Conservation (phyloP, 2,888 invertebrate genomes). For the Ichneumoninae sp. region DNA sequence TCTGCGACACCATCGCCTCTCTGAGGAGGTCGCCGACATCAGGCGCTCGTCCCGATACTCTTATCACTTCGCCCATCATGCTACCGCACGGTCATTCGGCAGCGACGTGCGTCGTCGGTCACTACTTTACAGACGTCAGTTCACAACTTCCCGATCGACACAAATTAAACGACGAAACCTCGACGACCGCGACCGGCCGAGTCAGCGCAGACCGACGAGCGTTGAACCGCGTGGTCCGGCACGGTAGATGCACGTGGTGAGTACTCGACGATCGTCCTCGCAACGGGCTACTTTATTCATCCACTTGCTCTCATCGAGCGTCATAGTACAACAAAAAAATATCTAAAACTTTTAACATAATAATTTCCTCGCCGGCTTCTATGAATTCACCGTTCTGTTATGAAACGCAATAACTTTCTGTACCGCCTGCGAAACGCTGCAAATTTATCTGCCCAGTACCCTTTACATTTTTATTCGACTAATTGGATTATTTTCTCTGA, state of each 20-base stretch:
- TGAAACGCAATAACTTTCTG: neutral
- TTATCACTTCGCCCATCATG: slow-evolving; percentile 79
- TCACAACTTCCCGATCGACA: slow-evolving; percentile 12
- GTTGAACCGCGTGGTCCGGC: slow-evolving; percentile 43
- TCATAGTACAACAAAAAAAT: slow-evolving; percentile 22
- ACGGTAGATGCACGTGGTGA: slow-evolving; percentile 45
- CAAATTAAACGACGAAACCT: neutral
- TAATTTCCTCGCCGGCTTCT: neutral
- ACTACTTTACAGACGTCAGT: slow-evolving; percentile 7
- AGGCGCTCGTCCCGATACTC: slow-evolving; percentile 77
- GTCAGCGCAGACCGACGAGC: slow-evolving; percentile 28
- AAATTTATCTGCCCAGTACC: neutral
- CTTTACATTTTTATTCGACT: neutral
- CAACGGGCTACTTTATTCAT: neutral
- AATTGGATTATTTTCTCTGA: neutral
- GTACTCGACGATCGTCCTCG: slow-evolving; percentile 7
- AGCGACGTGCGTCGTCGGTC: neutral
- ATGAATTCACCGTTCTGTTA: neutral
- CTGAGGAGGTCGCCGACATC: slow-evolving; percentile 78
- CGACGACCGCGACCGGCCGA: neutral
- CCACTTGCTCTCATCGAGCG: slow-evolving; percentile 1
- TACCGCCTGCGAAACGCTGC: neutral
- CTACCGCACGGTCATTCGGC: slow-evolving; percentile 49
- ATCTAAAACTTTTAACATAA: neutral
- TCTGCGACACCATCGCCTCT: slow-evolving; percentile 85